These are phyloP conservation scores for Anabacerthia variegaticeps DNA, from an alignment of 2,797 vertebrate genomes.

Conservation along the genomic window DNA sequence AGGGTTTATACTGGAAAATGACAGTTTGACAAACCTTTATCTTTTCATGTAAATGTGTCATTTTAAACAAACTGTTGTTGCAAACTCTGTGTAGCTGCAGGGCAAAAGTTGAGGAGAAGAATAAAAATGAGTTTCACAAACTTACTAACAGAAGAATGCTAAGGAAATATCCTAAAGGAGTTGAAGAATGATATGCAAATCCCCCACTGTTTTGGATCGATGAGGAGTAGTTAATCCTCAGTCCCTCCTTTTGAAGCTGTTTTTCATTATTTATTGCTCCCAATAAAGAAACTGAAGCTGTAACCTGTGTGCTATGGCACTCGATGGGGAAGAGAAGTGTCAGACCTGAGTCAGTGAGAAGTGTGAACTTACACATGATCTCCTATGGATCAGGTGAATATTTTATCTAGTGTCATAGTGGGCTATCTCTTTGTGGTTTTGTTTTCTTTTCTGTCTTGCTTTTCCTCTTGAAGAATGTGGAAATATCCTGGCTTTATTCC, in stretches of 20 bases:
- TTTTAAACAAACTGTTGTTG: neutral
- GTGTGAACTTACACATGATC: neutral
- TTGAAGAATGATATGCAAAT: constrained; percentile 27
- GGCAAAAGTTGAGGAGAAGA: neutral
- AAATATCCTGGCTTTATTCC: neutral
- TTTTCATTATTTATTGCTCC: constrained; percentile 47
- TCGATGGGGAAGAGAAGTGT: neutral
- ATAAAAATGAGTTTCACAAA: neutral
- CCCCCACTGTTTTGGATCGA: neutral
- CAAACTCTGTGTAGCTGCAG: neutral
- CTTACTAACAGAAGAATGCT: neutral
- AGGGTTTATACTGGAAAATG: neutral
- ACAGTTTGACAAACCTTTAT: neutral
- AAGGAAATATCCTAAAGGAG: neutral
- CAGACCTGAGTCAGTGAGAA: neutral
- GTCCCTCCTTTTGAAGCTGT: neutral
- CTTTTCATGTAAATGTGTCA: neutral
- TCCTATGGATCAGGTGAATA: neutral
- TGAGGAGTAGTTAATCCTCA: constrained; percentile 23
- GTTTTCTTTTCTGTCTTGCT: neutral
- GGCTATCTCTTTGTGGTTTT: neutral
- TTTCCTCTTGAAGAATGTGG: neutral
- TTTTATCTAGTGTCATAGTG: neutral
- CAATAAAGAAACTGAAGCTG: constrained; percentile 7
- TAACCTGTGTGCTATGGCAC: neutral